Conservation (phyloP, 2,797 vertebrate species). For the Sparus aurata region DNA sequence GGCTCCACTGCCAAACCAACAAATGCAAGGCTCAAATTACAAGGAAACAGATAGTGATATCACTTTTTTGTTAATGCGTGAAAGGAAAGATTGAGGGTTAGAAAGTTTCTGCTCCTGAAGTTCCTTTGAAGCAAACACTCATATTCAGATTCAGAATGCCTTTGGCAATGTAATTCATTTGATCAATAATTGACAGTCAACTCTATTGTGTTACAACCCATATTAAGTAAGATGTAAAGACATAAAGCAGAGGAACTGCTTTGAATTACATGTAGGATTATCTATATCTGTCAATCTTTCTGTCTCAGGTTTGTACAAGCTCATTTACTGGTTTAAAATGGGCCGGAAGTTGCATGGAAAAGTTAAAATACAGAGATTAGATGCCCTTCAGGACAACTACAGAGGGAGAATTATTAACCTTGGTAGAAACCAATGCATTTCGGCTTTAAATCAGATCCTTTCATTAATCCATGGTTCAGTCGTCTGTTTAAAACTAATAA, state of each 20-base stretch:
- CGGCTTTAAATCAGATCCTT: not conserved
- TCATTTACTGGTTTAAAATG: not conserved
- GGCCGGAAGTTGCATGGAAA: not conserved
- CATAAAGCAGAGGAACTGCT: not conserved
- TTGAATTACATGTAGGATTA: not conserved
- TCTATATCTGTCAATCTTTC: not conserved
- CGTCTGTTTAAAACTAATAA: constrained; percentile 18
- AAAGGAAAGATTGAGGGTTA: not conserved
- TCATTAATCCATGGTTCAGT: not conserved
- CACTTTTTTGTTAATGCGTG: constrained; percentile 6
- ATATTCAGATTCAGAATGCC: not conserved
- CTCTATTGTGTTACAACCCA: not conserved
- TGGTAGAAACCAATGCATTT: not conserved
- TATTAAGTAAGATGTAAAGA: not conserved
- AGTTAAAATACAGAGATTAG: not conserved
- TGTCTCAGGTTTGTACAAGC: not conserved
- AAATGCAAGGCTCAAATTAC: constrained; percentile 39
- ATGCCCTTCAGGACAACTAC: not conserved
- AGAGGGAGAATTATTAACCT: constrained; percentile 10
- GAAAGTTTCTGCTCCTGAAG: not conserved
- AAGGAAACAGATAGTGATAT: constrained; percentile 19
- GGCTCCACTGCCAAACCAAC: constrained; percentile 33
- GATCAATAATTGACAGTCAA: not conserved
- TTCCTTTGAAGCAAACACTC: not conserved
- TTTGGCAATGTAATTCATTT: not conserved